Evolutionary conservation across 2,888 invertebrate species (phyloP).

Genomic region (Meloe dianella): DNA sequence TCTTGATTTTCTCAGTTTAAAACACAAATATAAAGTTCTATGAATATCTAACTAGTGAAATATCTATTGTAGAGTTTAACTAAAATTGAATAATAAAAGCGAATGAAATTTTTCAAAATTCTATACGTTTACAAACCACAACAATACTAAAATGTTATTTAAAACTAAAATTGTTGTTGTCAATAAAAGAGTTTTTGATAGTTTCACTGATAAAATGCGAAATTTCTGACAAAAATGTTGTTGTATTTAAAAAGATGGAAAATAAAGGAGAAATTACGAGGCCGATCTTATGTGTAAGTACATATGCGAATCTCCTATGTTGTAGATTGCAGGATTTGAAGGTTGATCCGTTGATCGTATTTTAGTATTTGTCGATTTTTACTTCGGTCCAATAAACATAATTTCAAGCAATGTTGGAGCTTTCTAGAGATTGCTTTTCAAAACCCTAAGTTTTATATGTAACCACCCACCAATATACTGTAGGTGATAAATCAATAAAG

Average conservation of each 20-base stretch:
- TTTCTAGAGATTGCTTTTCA: slow-evolving; percentile 15
- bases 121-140: not conserved
- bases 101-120: not conserved
- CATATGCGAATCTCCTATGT: not conserved
- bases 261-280: not conserved
- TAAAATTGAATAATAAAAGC: not conserved
- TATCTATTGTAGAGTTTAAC: not conserved
- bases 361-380: slow-evolving; percentile 12
- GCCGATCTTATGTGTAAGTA: not conserved
- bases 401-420: slow-evolving; percentile 12
- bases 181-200: not conserved
- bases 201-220: not conserved
- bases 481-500: slow-evolving; percentile 6
- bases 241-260: no score
- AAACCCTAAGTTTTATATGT: slow-evolving; percentile 8
- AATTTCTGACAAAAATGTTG: not conserved
- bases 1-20: not conserved
- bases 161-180: not conserved
- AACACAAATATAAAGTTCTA: not conserved
- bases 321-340: slow-evolving; percentile 4
- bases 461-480: not conserved
- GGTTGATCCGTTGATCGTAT: slow-evolving; percentile 7
- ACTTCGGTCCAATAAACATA: slow-evolving; percentile 17
- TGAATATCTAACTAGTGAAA: not conserved
- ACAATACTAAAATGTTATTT: not conserved